Conservation (phyloP, 2,113 vertebrate genomes). For the Nothobranchius furzeri region DNA sequence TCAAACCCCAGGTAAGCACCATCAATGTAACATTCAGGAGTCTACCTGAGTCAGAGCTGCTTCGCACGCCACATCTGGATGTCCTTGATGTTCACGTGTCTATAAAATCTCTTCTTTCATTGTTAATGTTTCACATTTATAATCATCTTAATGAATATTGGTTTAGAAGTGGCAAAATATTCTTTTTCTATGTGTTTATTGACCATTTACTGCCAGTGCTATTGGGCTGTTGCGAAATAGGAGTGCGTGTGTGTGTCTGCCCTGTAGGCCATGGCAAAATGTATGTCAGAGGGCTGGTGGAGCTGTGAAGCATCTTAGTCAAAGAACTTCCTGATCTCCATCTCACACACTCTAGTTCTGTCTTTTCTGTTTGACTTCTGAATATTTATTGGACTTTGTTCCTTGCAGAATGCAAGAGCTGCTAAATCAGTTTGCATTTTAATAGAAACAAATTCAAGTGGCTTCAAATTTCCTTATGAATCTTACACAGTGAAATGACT, state of each 20-base stretch:
- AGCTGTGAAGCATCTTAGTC: conserved; percentile 34
- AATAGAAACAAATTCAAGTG: background rate
- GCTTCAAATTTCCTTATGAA: background rate
- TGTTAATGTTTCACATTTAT: background rate
- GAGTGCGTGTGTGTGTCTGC: conserved; percentile 8
- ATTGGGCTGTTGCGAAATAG: background rate
- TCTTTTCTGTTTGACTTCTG: conserved; percentile 33
- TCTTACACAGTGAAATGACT: too few species aligned
- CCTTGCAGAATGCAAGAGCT: background rate
- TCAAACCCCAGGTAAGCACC: conserved; percentile 58
- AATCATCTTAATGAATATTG: background rate
- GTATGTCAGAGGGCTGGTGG: conserved; percentile 16
- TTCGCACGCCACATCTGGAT: background rate
- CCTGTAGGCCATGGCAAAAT: conserved; percentile 24
- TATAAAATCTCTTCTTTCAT: background rate
- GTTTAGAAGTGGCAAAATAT: background rate
- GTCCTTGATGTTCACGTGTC: background rate
- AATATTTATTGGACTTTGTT: conserved; percentile 9
- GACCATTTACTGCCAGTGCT: conserved; percentile 3
- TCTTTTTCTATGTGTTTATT: background rate
- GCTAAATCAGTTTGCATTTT: background rate
- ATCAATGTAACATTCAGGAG: background rate
- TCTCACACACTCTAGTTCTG: conserved; percentile 35
- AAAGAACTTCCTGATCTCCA: conserved; percentile 68
- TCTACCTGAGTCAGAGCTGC: background rate